Evolutionary conservation across 1,140 invertebrate species (phyloP), one percentile per base, ranked within the genome.

Genomic region (Drosophila ogumai): DNA sequence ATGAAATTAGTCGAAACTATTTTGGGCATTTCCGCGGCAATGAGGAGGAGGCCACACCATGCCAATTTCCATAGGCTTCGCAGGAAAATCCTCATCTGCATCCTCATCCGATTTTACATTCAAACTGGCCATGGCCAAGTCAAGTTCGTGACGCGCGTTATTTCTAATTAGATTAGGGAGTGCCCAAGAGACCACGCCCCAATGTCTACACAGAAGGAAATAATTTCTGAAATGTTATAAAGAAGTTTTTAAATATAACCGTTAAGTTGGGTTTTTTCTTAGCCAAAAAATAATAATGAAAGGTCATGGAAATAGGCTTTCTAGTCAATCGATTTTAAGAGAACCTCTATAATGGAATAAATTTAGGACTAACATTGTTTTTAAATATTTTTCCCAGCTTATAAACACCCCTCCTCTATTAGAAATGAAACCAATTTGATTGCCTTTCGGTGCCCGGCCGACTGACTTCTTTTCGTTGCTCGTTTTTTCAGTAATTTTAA

Each of bases 1-100:
- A 90, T 88, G 66, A 84, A 90, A 88, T 88, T 85, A 81, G 85
- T 85, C 61, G 77, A 88, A 88, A 88, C 85, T 88, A 88, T 88
- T 88, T 79, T 76, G 65, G 66, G 46, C 58, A 73, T 67, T 69
- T 69, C 61, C 66, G 60, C 22, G 47, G 66, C 38, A 68, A 66
- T 66, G 38, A 52, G 66, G n/a, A 17, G 66, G n/a, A 6, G 32
- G n/a, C 31, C 31, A 22, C 19, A 43, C 31, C 12, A 28, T 19
- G 19, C 32, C 43, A n/a, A 50, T 59, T 59, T 72, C 44, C 66
- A 59, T 72, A 72, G 68, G 68, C 68, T 31, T 72, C 28, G 44
- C 25, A 49, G 36, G 22, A 43, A 31, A 34, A 32, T 34, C 7
- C 46, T 15, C 13, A 22, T 36, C 12, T 32, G 7, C n/a, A 59